Conservation (phyloP, 2,113 vertebrate genomes). For the Spheniscus mendiculus region DNA sequence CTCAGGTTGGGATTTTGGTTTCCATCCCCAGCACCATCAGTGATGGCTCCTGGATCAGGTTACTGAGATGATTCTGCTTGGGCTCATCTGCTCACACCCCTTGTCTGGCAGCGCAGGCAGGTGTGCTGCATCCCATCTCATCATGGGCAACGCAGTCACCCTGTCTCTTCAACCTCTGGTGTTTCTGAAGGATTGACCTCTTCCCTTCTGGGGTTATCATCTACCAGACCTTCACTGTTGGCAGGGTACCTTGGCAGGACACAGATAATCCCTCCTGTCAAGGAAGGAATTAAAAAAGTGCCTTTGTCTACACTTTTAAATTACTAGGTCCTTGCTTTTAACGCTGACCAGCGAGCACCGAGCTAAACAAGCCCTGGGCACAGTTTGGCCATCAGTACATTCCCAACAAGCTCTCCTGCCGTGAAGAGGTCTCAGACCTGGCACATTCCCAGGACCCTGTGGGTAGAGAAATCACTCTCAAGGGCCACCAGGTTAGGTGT, state of each 20-base stretch:
- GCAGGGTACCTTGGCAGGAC: not conserved
- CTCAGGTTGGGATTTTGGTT: not conserved
- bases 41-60: not conserved
- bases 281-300: not conserved
- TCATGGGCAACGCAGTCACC: fast-evolving
- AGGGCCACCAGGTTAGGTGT: not conserved
- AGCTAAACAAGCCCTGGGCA: not conserved
- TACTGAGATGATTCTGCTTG: not conserved
- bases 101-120: not conserved
- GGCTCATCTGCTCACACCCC: not conserved
- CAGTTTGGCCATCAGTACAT: not conserved
- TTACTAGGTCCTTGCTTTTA: not conserved
- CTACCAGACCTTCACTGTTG: not conserved
- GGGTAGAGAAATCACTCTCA: not conserved
- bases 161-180: not conserved
- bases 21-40: not conserved
- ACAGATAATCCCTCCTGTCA: not conserved
- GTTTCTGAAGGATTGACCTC: not conserved
- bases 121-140: not conserved
- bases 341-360: fast-evolving
- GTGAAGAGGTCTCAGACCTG: not conserved
- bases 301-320: not conserved
- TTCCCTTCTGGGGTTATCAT: not conserved
- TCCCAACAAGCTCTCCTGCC: not conserved
- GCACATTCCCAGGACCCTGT: not conserved